phyloP scores from a whole-genome alignment of 2,797 vertebrate genomes.

The Rhinella marina region DNA sequence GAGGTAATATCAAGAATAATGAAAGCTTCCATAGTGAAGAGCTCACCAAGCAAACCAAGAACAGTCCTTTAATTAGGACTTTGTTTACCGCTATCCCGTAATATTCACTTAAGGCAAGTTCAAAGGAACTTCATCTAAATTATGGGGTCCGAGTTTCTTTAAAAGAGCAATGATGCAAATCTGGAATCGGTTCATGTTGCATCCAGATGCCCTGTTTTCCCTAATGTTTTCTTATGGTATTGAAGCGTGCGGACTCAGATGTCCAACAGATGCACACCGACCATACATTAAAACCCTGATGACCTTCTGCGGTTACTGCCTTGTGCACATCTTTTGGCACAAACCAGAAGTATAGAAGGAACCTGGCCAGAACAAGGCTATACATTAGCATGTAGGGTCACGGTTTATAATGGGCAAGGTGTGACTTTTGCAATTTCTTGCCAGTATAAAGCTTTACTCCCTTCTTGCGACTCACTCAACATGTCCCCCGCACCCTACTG shows the following conservation, averaged over 20 bases:
- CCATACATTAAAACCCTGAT: constrained; percentile 10
- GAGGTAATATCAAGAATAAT: background rate
- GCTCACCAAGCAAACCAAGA: background rate
- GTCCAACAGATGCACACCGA: constrained; percentile 25
- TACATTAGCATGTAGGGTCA: constrained; percentile 16
- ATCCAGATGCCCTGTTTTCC: constrained; percentile 20
- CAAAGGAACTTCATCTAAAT: background rate
- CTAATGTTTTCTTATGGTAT: constrained; percentile 27
- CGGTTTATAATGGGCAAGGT: constrained; percentile 16
- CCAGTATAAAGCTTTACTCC: background rate
- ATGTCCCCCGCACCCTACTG: constrained; percentile 18
- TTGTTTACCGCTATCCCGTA: background rate
- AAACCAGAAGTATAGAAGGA: constrained; percentile 29
- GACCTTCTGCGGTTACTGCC: constrained; percentile 32
- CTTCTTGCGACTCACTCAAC: background rate
- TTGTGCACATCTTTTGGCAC: constrained; percentile 1
- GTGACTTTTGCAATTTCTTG: background rate
- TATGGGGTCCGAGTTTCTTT: background rate
- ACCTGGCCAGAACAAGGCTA: background rate
- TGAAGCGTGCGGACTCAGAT: constrained; percentile 10
- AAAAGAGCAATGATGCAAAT: background rate
- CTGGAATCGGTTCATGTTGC: background rate
- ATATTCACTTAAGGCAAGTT: background rate
- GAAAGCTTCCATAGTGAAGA: background rate
- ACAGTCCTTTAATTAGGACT: background rate